Evolutionary conservation across 1,140 invertebrate genomes (phyloP), one percentile per base, ranked within the genome.

Genomic region (Panagrolaimus sp.): DNA sequence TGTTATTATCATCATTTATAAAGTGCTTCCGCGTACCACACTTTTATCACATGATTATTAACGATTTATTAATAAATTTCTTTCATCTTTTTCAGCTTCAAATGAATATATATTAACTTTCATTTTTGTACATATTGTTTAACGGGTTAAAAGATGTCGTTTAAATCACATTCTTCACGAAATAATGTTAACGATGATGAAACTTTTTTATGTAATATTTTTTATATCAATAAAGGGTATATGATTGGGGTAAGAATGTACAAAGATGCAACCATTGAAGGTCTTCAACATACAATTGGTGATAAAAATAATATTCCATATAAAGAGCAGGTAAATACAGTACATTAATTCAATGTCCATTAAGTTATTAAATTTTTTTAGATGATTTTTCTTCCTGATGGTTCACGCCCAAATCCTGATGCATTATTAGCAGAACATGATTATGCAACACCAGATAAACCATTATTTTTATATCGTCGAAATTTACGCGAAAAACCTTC

Each of bases 171-270:
- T 14, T 57, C 20, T 57, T 11, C 20, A 5, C 51, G 27, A 20
- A 57, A 27, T 20, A 57, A n/a, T n/a, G n/a, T n/a, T n/a, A n/a
- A 20, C 51, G 27, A 11, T 57, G 20, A 20, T 20, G 20, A 25
- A 9, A 20, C n/a, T 20, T n/a, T 11, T 27, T 27, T 25, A 20
- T 57, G 27, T 20, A 25, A 57, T 20, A 16, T 57, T 27, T 57
- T 57, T 57, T 57, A 25, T 27, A n/a, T 57, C 51, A 57, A 57
- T 57, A 27, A 57, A 57, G 51, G 51, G 9, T 57, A 57, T 27
- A 57, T 27, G 27, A 9, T 57, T 16, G 51, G 27, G 9, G 11
- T n/a, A 11, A 27, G 20, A 25, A 27, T 27, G 9, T 27, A 57
- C 8, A 27, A 57, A 20, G 27, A 57, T 11, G 51, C 51, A 20